Percentiles rank a stretch among this genome's conserved stretches.
phyloP scores from a whole-genome alignment of 2,888 invertebrate species.

The Melinopterus prodromus region DNA sequence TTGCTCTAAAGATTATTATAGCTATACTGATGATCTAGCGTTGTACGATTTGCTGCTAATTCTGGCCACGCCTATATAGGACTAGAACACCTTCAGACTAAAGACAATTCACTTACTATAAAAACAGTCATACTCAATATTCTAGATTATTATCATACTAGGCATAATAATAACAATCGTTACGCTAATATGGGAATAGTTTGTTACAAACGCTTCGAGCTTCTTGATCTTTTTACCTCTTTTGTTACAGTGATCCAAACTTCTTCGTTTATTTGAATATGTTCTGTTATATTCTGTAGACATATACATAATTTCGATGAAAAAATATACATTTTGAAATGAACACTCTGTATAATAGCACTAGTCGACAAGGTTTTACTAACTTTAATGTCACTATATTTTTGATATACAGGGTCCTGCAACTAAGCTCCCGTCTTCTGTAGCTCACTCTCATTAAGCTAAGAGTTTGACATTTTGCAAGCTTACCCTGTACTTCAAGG shows the following conservation, averaged over 20 bases:
- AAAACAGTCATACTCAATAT: background rate
- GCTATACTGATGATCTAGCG: background rate
- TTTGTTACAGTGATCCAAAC: conserved; percentile 91
- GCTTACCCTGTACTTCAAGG: too few relatives aligned
- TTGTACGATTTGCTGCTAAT: background rate
- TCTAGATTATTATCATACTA: background rate
- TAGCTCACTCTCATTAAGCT: too few relatives aligned
- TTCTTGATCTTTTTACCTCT: conserved; percentile 72
- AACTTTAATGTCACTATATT: background rate
- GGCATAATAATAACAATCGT: background rate
- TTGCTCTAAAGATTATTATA: background rate
- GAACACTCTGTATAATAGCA: too few relatives aligned
- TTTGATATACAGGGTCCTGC: too few relatives aligned
- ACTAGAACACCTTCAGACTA: background rate
- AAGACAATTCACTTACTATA: background rate
- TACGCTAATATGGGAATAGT: background rate
- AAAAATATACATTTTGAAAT: conserved; percentile 8
- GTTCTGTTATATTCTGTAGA: conserved; percentile 95
- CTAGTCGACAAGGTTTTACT: background rate
- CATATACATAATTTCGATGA: conserved; percentile 57
- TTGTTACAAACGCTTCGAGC: background rate
- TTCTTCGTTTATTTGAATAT: conserved; percentile 93
- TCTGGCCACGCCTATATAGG: background rate
- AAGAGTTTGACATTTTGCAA: too few relatives aligned
- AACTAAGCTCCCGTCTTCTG: too few relatives aligned